Evolutionary conservation across 2,797 vertebrate species (phyloP).

Genomic region (Podarcis lilfordi): DNA sequence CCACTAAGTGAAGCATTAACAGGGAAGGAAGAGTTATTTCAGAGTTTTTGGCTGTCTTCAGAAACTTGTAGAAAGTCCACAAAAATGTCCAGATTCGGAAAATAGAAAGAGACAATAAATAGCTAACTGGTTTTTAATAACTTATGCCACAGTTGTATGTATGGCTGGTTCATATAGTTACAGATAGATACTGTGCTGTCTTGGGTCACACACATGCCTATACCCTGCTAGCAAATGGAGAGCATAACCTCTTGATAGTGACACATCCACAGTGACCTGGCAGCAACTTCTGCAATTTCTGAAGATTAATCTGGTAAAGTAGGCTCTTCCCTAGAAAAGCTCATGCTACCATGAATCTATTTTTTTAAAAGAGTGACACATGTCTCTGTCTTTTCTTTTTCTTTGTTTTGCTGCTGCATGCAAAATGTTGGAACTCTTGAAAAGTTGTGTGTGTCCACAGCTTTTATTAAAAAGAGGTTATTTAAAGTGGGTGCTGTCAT

Average conservation of each 20-base stretch:
- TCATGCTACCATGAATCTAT: background rate
- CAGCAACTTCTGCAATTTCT: background rate
- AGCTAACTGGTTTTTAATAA: background rate
- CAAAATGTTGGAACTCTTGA: background rate
- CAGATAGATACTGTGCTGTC: background rate
- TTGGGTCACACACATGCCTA: background rate
- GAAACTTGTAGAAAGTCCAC: background rate
- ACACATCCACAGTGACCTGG: background rate
- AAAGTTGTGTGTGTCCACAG: background rate
- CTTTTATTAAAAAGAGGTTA: background rate
- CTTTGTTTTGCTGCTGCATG: background rate
- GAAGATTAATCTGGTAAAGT: background rate
- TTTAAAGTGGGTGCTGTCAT: background rate
- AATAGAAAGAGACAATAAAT: background rate
- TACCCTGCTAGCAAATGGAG: background rate
- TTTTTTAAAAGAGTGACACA: background rate
- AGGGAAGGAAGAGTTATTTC: background rate
- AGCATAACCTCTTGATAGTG: background rate
- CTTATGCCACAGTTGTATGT: background rate
- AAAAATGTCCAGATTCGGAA: background rate
- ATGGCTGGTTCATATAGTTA: background rate
- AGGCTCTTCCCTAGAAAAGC: background rate
- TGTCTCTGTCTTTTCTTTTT: background rate
- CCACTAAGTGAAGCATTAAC: background rate
- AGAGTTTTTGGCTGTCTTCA: background rate